phyloP scores from a whole-genome alignment of 2,888 invertebrate species.

The Scaptomyza reducta region DNA sequence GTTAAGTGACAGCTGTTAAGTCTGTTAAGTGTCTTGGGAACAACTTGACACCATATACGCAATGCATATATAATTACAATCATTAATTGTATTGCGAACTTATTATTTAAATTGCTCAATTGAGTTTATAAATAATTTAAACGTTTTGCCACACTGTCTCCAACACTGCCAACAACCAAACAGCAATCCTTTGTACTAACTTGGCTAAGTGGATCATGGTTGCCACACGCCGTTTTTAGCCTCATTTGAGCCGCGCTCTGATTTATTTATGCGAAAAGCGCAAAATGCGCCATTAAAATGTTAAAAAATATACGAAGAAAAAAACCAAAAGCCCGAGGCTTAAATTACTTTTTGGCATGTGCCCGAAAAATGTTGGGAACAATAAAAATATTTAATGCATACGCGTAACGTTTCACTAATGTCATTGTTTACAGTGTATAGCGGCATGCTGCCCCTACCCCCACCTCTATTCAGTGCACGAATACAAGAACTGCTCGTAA shows the following conservation, averaged over 20 bases:
- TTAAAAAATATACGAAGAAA: conserved; percentile 22
- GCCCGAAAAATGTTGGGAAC: conserved; percentile 45
- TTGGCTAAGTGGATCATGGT: neutral
- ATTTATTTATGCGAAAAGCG: conserved; percentile 64
- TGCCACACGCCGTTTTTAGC: neutral
- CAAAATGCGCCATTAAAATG: conserved; percentile 57
- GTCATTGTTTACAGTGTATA: conserved; percentile 53
- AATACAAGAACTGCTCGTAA: conserved; percentile 39
- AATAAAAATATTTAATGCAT: conserved; percentile 79
- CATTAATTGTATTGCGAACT: neutral
- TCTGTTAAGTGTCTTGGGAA: no score
- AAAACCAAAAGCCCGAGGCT: conserved; percentile 7
- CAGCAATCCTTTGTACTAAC: conserved; percentile 6
- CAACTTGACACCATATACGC: no score
- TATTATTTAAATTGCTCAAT: conserved; percentile 9
- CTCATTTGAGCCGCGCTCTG: conserved; percentile 20
- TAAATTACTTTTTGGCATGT: conserved; percentile 27
- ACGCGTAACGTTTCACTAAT: conserved; percentile 42
- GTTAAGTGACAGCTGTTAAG: no score
- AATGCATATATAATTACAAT: neutral
- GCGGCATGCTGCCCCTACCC: conserved; percentile 3
- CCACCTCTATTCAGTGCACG: conserved; percentile 8
- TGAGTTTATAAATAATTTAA: neutral
- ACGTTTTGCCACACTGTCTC: neutral
- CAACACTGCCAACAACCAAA: neutral